Percentiles rank a stretch among this genome's conserved stretches.
Conservation (phyloP, 2,888 invertebrate genomes). For the Rhaphigaster nebulosa region DNA sequence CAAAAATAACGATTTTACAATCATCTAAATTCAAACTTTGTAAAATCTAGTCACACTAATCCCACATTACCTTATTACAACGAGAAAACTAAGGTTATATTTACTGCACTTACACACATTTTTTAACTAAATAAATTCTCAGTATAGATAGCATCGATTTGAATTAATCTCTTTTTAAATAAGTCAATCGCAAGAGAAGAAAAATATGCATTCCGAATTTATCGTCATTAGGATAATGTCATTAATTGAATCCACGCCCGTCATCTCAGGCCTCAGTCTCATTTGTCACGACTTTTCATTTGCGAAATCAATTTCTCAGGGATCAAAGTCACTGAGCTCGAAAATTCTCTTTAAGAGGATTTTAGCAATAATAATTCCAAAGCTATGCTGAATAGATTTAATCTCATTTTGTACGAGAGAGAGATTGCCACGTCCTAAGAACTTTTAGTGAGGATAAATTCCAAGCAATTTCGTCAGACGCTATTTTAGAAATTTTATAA, state of each 20-base stretch:
- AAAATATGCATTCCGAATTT: no score
- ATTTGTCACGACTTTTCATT: slow-evolving; percentile 18
- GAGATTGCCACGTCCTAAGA: neutral
- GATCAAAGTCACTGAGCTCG: neutral
- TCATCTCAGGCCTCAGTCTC: neutral
- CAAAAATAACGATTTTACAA: no score
- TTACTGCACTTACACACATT: no score
- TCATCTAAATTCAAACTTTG: no score
- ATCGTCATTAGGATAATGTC: no score
- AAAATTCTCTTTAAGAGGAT: slow-evolving; percentile 11
- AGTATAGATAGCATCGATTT: no score
- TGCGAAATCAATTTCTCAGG: slow-evolving; percentile 13
- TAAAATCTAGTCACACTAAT: no score
- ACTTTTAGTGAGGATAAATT: neutral
- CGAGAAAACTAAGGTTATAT: no score
- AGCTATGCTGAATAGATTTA: neutral
- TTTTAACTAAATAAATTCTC: no score
- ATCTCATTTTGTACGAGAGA: neutral
- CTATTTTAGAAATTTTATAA: neutral
- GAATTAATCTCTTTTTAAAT: no score
- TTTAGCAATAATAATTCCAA: neutral
- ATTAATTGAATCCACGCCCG: neutral
- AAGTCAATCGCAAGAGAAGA: no score
- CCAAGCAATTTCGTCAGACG: neutral
- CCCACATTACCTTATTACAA: no score